phyloP scores from a whole-genome alignment of 2,113 vertebrate genomes.

The Podarcis raffonei region DNA sequence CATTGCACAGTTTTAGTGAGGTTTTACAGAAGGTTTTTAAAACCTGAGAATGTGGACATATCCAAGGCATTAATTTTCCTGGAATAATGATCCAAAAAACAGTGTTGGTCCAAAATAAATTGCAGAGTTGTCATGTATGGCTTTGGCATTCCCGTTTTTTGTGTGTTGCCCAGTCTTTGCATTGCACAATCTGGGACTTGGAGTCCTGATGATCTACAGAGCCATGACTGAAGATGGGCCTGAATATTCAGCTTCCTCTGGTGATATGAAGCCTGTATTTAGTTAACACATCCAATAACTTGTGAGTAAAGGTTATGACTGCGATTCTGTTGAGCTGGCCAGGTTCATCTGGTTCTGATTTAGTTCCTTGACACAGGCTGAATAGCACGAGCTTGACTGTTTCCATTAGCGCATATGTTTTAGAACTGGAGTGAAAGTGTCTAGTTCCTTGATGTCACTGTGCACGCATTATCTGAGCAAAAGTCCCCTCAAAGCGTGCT shows the following conservation, averaged over 20 bases:
- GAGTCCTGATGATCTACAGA: background rate
- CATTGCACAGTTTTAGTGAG: background rate
- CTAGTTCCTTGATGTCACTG: slow-evolving; percentile 40
- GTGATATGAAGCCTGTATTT: background rate
- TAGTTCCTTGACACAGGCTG: slow-evolving; percentile 22
- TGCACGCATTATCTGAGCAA: slow-evolving; percentile 31
- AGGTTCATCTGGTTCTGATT: slow-evolving; percentile 23
- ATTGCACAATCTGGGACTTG: background rate
- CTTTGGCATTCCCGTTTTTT: background rate
- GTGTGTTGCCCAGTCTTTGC: background rate
- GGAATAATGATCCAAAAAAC: background rate
- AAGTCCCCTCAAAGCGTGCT: background rate
- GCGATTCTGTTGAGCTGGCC: background rate
- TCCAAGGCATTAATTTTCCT: background rate
- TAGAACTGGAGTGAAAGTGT: slow-evolving; percentile 29
- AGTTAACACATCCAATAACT: background rate
- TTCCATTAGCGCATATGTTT: slow-evolving; percentile 50
- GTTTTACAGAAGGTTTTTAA: background rate
- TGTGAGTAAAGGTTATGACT: background rate
- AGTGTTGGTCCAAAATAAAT: background rate
- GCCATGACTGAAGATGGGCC: background rate
- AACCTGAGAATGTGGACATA: background rate
- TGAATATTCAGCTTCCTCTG: background rate
- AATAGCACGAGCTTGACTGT: slow-evolving; percentile 22
- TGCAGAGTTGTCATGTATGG: background rate